A percentile compares a stretch with the other conserved stretches of the same genome.
These are phyloP conservation scores for Hucho hucho DNA, from an alignment of 2,113 vertebrate species.

Conservation along the genomic window DNA sequence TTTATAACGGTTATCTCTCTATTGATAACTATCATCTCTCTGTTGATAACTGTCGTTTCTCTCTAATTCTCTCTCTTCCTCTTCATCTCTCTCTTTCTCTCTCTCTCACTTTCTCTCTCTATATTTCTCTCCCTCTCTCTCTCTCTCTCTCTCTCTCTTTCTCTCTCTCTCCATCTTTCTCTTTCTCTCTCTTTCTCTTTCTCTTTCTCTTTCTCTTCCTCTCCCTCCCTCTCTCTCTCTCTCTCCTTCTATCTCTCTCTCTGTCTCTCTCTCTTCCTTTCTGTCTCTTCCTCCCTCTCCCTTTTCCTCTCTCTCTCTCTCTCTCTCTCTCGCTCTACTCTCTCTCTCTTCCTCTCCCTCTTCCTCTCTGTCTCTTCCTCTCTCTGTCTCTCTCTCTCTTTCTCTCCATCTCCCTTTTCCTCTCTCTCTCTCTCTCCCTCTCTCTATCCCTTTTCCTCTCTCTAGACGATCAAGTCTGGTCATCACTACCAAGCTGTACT, in stretches of 20 bases:
- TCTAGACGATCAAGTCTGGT: constrained; percentile 93
- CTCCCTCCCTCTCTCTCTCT: not conserved
- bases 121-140: no score
- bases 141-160: no score
- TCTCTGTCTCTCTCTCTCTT: not conserved
- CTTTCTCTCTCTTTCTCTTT: not conserved
- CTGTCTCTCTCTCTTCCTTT: not conserved
- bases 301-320: no score
- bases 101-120: no score
- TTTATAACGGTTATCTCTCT: no score
- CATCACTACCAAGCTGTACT: constrained; percentile 98
- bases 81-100: not conserved
- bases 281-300: not conserved
- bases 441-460: not conserved
- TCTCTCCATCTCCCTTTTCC: not conserved
- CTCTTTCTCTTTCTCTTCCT: not conserved
- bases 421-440: not conserved
- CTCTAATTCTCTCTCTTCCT: not conserved
- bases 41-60: no score
- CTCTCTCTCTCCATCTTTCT: no score
- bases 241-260: not conserved
- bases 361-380: not conserved
- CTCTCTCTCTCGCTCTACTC: not conserved
- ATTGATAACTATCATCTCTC: no score
- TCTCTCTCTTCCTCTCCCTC: not conserved